phyloP scores from a whole-genome alignment of 2,888 invertebrate genomes.

The Atethmia centrago region DNA sequence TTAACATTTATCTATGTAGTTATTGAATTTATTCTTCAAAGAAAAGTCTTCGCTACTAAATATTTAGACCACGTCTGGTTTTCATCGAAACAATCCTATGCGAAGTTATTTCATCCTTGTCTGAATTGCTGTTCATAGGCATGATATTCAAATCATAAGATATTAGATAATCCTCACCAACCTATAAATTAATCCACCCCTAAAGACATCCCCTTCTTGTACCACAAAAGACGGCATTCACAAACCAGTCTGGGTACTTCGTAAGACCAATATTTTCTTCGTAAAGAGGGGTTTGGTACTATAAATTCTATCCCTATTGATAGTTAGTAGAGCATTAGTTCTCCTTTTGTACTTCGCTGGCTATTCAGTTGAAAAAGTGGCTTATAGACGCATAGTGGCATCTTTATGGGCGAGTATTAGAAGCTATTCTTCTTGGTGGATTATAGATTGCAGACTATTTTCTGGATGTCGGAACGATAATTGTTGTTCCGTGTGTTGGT shows the following conservation, averaged over 20 bases:
- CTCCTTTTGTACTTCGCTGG: constrained; percentile 83
- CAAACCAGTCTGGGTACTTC: constrained; percentile 88
- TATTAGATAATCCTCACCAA: neutral
- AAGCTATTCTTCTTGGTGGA: constrained; percentile 43
- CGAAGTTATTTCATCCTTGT: too few relatives aligned
- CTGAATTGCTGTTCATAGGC: too few relatives aligned
- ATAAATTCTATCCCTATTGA: constrained; percentile 89
- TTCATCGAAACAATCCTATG: too few relatives aligned
- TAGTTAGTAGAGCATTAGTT: constrained; percentile 89
- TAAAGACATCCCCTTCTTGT: constrained; percentile 65
- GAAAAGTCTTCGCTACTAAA: too few relatives aligned
- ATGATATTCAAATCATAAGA: too few relatives aligned
- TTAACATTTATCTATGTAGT: too few relatives aligned
- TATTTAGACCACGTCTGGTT: too few relatives aligned
- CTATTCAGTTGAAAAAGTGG: constrained; percentile 86
- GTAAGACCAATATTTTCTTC: constrained; percentile 89
- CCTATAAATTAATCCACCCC: constrained; percentile 59
- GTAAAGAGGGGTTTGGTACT: constrained; percentile 83
- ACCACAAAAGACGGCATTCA: constrained; percentile 85
- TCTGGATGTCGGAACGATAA: too few relatives aligned
- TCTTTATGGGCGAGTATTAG: constrained; percentile 71
- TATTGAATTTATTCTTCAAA: too few relatives aligned
- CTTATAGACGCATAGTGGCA: constrained; percentile 71
- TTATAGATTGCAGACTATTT: neutral
- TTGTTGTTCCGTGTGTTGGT: neutral